A percentile compares a stretch with the other conserved stretches of the same genome.
Evolutionary conservation across 2,113 vertebrate species (phyloP).

Genomic region (Megatriorchis doriae): DNA sequence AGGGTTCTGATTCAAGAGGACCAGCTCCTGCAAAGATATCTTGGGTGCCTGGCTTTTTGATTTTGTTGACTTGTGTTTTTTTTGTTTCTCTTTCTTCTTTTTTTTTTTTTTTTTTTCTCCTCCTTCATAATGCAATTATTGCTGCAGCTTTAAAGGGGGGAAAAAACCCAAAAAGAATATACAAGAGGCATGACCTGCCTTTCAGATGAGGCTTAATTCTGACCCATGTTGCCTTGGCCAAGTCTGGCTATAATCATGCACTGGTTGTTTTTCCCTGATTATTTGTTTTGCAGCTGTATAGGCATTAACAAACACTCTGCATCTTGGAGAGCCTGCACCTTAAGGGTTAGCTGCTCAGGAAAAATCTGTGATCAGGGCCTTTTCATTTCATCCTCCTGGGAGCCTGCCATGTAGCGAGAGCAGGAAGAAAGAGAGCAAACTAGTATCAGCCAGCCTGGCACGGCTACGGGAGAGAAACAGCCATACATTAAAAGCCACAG

Average conservation of each 20-base stretch:
- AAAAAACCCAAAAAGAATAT: too few relatives aligned
- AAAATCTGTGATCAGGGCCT: background rate
- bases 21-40: slow-evolving; percentile 4
- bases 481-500: background rate
- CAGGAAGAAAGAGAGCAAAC: background rate
- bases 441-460: background rate
- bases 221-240: background rate
- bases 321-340: background rate
- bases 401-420: background rate
- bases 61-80: background rate
- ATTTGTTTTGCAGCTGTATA: background rate
- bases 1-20: slow-evolving; percentile 54
- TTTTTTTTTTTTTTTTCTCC: fast-evolving
- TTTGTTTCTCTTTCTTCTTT: background rate
- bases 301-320: background rate
- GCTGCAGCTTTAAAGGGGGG: background rate
- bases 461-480: background rate
- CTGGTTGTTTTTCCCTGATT: background rate
- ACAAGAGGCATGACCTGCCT: background rate
- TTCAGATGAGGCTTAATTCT: background rate
- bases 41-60: background rate
- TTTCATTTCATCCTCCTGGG: background rate
- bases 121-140: background rate
- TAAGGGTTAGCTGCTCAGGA: background rate
- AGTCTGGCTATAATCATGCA: background rate